Conservation (phyloP, 1,140 invertebrate genomes). For the Lutraria rhynchaena region DNA sequence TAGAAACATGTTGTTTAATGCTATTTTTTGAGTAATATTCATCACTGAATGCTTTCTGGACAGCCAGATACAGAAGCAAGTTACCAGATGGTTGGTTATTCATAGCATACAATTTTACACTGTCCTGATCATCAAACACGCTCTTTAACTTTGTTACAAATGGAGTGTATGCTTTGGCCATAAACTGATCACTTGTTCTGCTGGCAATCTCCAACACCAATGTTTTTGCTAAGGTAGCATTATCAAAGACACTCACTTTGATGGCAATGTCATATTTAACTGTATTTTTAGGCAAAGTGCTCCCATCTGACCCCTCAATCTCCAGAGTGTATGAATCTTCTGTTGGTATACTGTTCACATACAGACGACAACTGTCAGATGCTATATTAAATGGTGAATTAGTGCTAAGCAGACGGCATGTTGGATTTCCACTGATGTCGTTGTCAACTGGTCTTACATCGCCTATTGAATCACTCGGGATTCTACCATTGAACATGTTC, state of each 20-base stretch:
- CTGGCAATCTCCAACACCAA: constrained; percentile 80
- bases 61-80: constrained; percentile 55
- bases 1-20: constrained; percentile 7
- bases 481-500: constrained; percentile 84
- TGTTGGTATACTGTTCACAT: constrained; percentile 79
- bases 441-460: constrained; percentile 95
- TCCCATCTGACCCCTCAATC: constrained; percentile 94
- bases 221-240: constrained; percentile 91
- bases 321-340: constrained; percentile 85
- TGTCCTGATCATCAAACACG: constrained; percentile 34
- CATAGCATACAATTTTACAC: constrained; percentile 52
- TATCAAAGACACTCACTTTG: constrained; percentile 91
- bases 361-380: constrained; percentile 90
- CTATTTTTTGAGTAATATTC: constrained; percentile 10
- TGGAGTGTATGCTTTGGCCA: constrained; percentile 40
- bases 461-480: constrained; percentile 90
- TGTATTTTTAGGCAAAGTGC: constrained; percentile 86
- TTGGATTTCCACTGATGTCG: constrained; percentile 93
- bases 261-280: constrained; percentile 92
- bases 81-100: constrained; percentile 5
- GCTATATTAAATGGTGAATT: constrained; percentile 86
- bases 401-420: constrained; percentile 85
- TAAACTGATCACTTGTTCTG: constrained; percentile 47
- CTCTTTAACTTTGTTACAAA: constrained; percentile 46
- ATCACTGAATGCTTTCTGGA: constrained; percentile 15